A percentile compares a stretch with the other conserved stretches of the same genome.
phyloP scores from a whole-genome alignment of 2,797 vertebrate species.

The Chaetophractus vellerosus region DNA sequence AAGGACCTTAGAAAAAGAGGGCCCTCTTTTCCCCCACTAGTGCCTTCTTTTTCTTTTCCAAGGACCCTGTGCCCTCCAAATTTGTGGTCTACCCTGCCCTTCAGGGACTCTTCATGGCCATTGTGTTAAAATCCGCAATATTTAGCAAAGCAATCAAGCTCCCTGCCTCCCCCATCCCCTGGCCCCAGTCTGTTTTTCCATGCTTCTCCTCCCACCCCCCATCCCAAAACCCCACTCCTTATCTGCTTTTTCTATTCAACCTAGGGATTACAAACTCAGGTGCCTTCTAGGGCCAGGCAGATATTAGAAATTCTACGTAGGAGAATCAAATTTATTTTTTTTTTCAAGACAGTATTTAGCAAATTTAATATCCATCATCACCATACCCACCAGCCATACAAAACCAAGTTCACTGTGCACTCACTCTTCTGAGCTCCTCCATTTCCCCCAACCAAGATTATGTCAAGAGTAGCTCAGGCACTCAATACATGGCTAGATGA shows the following conservation, averaged over 20 bases:
- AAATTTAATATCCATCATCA: neutral
- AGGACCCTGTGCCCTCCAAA: neutral
- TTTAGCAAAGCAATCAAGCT: neutral
- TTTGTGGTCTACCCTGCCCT: neutral
- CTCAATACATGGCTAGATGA: accelerated
- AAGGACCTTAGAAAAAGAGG: neutral
- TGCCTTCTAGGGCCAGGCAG: neutral
- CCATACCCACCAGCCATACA: neutral
- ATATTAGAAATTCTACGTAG: neutral
- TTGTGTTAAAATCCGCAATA: neutral
- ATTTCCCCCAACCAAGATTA: neutral
- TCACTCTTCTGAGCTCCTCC: neutral
- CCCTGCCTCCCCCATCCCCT: neutral
- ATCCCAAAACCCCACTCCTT: neutral
- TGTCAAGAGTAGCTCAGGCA: neutral
- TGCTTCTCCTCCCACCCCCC: too few species aligned
- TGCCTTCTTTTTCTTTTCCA: neutral
- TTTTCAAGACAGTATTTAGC: neutral
- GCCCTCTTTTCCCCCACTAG: neutral
- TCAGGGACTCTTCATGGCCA: neutral
- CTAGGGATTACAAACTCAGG: neutral
- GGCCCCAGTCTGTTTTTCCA: neutral
- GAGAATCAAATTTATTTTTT: neutral
- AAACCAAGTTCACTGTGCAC: neutral
- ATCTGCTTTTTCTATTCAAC: neutral